Conservation (phyloP, 1,140 invertebrate genomes). For the Neodiprion pinetum region DNA sequence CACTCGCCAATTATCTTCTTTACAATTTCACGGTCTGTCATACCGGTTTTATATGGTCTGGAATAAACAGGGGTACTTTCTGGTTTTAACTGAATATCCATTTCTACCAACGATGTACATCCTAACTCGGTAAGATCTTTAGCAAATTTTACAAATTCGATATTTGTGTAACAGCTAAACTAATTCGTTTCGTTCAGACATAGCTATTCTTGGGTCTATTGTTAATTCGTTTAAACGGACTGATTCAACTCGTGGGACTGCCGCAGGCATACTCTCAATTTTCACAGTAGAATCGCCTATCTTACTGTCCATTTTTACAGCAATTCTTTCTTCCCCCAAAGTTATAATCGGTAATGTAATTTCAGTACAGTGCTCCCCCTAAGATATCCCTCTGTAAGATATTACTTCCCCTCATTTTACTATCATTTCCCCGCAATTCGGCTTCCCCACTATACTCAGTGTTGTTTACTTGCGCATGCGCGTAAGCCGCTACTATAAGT, state of each 20-base stretch:
- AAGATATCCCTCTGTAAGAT: no score
- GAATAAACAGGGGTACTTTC: constrained; percentile 16
- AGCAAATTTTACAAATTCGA: constrained; percentile 26
- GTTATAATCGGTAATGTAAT: not conserved
- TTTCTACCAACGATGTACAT: constrained; percentile 23
- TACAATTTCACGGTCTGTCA: constrained; percentile 16
- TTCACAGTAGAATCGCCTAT: not conserved
- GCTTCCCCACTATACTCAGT: no score
- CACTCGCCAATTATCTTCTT: constrained; percentile 21
- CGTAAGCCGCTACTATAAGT: no score
- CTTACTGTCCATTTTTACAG: not conserved
- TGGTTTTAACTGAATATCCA: constrained; percentile 25
- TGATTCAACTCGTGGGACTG: not conserved
- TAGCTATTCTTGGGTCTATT: not conserved
- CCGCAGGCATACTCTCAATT: not conserved
- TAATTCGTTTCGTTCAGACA: not conserved
- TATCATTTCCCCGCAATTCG: no score
- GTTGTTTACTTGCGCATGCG: no score
- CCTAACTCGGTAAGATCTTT: constrained; percentile 25
- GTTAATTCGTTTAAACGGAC: not conserved
- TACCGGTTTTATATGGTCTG: constrained; percentile 21
- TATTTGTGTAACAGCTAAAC: constrained; percentile 20
- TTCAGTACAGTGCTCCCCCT: no score
- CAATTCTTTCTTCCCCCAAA: not conserved
- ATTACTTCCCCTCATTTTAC: no score